Conservation (phyloP, 2,113 vertebrate species). For the Ciconia stormi region DNA sequence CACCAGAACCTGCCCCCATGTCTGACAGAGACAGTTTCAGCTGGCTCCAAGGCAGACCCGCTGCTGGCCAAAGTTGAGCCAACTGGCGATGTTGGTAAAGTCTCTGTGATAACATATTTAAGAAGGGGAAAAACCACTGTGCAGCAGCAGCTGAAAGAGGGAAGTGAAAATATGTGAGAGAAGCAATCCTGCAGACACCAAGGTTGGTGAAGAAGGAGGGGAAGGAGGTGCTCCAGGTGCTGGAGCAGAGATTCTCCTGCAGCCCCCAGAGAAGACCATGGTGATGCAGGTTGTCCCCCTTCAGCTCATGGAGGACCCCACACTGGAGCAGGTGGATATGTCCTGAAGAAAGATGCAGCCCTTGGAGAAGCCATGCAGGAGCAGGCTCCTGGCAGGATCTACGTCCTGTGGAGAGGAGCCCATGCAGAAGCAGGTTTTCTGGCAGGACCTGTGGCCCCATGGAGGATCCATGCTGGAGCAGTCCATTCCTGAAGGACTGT, state of each 20-base stretch:
- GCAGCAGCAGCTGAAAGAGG: background rate
- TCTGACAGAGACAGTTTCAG: background rate
- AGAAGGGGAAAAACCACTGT: background rate
- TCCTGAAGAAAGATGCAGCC: background rate
- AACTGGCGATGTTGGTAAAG: background rate
- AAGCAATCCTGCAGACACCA: background rate
- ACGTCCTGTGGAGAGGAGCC: background rate
- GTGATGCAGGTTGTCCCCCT: background rate
- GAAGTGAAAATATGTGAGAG: background rate
- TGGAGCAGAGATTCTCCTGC: background rate
- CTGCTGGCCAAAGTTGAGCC: background rate
- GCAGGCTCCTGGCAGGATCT: background rate
- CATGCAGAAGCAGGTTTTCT: background rate
- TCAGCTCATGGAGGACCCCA: background rate
- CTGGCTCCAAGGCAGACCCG: accelerated
- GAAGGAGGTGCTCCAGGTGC: accelerated
- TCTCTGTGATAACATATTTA: background rate
- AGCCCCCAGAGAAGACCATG: background rate
- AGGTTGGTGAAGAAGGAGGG: background rate
- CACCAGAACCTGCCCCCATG: background rate
- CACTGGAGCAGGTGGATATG: background rate
- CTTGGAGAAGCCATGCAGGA: background rate
- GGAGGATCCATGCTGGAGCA: background rate
- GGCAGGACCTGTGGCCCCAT: background rate
- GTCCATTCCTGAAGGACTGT: background rate